phyloP scores from a whole-genome alignment of 2,797 vertebrate species.

The Ctenosaura bakeri region DNA sequence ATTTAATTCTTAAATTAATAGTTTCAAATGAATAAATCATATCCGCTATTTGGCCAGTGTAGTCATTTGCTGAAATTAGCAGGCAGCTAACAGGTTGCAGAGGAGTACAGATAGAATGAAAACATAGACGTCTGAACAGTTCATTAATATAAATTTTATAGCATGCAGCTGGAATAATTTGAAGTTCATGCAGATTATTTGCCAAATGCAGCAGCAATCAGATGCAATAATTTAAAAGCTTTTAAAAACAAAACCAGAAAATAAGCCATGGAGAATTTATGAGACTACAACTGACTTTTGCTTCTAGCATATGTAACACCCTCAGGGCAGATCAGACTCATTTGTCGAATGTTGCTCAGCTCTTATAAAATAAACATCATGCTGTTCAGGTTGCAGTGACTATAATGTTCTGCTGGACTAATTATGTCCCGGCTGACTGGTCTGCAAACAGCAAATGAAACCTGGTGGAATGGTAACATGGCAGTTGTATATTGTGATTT shows the following conservation, averaged over 20 bases:
- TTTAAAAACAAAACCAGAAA: background rate
- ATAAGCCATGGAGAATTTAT: background rate
- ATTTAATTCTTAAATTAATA: background rate
- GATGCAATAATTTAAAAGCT: background rate
- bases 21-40: background rate
- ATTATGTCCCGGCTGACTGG: conserved; percentile 22
- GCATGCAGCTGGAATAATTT: background rate
- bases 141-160: background rate
- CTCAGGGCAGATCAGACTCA: background rate
- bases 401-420: conserved; percentile 21
- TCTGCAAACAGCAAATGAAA: background rate
- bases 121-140: background rate
- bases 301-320: conserved; percentile 7
- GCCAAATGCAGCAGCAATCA: background rate
- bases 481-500: no score
- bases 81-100: background rate
- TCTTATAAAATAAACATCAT: conserved; percentile 15
- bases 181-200: background rate
- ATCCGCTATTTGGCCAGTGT: background rate
- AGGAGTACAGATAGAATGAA: background rate
- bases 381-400: background rate
- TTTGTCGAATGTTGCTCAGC: background rate
- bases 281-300: background rate
- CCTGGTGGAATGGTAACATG: no score
- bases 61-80: background rate